Percentiles rank a stretch among this genome's conserved stretches.
These are phyloP conservation scores for Ivindomyrus marchei DNA, from an alignment of 2,113 vertebrate species.

Conservation along the genomic window DNA sequence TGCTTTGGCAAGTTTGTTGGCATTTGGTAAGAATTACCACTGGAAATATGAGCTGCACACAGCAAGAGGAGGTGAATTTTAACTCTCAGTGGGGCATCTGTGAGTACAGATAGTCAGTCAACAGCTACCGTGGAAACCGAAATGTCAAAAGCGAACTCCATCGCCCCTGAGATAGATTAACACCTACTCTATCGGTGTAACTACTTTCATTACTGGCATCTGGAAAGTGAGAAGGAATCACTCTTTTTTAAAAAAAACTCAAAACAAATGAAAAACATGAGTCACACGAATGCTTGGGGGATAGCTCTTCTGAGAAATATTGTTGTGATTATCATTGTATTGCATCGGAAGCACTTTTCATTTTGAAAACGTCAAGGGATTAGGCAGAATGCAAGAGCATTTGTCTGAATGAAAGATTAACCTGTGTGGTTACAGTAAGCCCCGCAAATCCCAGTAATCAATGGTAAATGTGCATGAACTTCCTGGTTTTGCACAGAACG, in stretches of 20 bases:
- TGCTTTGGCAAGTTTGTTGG: neutral
- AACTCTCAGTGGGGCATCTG: conserved; percentile 55
- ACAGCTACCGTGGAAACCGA: conserved; percentile 51
- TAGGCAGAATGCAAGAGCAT: neutral
- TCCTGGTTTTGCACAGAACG: neutral
- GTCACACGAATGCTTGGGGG: neutral
- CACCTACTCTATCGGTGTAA: neutral
- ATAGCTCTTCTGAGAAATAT: neutral
- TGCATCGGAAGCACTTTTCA: conserved; percentile 1
- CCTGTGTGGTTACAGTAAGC: neutral
- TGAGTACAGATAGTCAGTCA: conserved; percentile 47
- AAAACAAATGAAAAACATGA: conserved; percentile 11
- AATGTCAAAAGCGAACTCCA: neutral
- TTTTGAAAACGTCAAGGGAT: conserved; percentile 4
- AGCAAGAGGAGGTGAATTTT: conserved; percentile 55
- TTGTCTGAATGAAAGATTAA: conserved; percentile 7
- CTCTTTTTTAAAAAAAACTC: neutral
- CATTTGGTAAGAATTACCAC: conserved; percentile 19
- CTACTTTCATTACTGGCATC: neutral
- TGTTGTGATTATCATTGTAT: neutral
- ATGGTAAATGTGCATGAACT: neutral
- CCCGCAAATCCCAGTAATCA: neutral
- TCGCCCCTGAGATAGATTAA: neutral
- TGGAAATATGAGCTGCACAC: conserved; percentile 48
- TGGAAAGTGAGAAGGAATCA: neutral